These are phyloP conservation scores for Clostera curtula DNA, from an alignment of 2,888 invertebrate genomes.

Conservation along the genomic window DNA sequence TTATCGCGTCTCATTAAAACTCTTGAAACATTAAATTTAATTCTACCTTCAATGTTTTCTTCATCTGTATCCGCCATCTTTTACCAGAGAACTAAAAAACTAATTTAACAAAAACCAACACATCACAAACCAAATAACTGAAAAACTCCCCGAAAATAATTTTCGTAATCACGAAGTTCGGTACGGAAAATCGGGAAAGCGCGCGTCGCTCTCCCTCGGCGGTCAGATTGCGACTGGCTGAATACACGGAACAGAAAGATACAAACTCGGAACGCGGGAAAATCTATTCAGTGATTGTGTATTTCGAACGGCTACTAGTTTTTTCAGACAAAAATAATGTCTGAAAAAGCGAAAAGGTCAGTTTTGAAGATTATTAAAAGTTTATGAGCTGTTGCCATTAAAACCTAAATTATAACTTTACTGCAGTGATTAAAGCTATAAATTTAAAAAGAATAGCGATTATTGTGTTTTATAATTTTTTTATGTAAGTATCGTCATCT, in stretches of 20 bases:
- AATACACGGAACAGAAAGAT: too few relatives aligned
- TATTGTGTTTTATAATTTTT: too few relatives aligned
- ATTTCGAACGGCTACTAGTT: constrained; percentile 7
- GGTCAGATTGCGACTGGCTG: constrained; percentile 23
- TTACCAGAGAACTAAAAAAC: constrained; percentile 25
- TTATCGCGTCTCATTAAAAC: not conserved
- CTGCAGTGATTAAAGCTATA: too few relatives aligned
- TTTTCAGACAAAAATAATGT: constrained; percentile 5
- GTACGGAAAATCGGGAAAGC: constrained; percentile 22
- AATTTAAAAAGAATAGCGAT: too few relatives aligned
- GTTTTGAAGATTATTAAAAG: constrained; percentile 1
- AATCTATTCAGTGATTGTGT: constrained; percentile 14
- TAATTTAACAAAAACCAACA: constrained; percentile 23
- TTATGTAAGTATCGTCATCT: too few relatives aligned
- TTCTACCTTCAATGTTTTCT: constrained; percentile 46
- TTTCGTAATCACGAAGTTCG: constrained; percentile 23
- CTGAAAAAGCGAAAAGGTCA: constrained; percentile 2
- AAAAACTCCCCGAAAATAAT: constrained; percentile 13
- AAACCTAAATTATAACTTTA: too few relatives aligned
- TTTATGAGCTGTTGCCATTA: not conserved
- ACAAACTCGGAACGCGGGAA: constrained; percentile 19
- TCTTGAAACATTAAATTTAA: not conserved
- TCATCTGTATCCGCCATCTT: constrained; percentile 44
- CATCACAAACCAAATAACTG: constrained; percentile 16
- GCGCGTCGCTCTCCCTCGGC: constrained; percentile 25